Conservation (phyloP, 2,888 invertebrate genomes). For the Hypomecis punctinalis region DNA sequence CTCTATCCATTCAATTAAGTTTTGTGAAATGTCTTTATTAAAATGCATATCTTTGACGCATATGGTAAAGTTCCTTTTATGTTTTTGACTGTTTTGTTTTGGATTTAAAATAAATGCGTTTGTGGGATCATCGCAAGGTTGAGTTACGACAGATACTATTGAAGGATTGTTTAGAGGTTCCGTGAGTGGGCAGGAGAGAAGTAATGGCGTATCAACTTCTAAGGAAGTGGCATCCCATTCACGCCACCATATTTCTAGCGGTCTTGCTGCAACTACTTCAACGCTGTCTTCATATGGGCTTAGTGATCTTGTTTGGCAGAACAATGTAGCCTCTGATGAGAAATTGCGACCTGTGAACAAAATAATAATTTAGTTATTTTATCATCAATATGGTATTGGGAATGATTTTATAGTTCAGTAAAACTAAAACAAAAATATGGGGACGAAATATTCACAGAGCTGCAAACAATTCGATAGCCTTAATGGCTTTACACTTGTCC, state of each 20-base stretch:
- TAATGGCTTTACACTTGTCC: too few species aligned
- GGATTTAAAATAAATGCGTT: slow-evolving; percentile 71
- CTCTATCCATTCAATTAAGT: slow-evolving; percentile 90
- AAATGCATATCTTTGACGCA: slow-evolving; percentile 91
- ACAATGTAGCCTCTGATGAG: slow-evolving; percentile 71
- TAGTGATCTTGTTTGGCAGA: slow-evolving; percentile 81
- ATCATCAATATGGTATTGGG: background rate
- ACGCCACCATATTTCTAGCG: slow-evolving; percentile 86
- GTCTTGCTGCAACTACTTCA: slow-evolving; percentile 84
- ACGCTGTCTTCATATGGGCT: slow-evolving; percentile 71
- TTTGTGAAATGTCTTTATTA: slow-evolving; percentile 85
- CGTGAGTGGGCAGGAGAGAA: slow-evolving; percentile 87
- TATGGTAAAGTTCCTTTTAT: slow-evolving; percentile 83
- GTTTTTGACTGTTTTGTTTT: slow-evolving; percentile 41
- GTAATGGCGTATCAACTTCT: slow-evolving; percentile 82
- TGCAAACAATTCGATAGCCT: too few species aligned
- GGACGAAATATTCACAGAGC: background rate
- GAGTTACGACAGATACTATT: slow-evolving; percentile 78
- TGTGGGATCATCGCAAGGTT: slow-evolving; percentile 78
- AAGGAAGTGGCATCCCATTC: slow-evolving; percentile 83
- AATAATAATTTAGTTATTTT: background rate
- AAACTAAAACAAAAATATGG: background rate
- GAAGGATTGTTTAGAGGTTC: slow-evolving; percentile 66
- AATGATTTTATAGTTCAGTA: too few species aligned
- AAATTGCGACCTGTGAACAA: slow-evolving; percentile 69